Evolutionary conservation across 2,888 invertebrate species (phyloP).

Genomic region (Cosmia pyralina): DNA sequence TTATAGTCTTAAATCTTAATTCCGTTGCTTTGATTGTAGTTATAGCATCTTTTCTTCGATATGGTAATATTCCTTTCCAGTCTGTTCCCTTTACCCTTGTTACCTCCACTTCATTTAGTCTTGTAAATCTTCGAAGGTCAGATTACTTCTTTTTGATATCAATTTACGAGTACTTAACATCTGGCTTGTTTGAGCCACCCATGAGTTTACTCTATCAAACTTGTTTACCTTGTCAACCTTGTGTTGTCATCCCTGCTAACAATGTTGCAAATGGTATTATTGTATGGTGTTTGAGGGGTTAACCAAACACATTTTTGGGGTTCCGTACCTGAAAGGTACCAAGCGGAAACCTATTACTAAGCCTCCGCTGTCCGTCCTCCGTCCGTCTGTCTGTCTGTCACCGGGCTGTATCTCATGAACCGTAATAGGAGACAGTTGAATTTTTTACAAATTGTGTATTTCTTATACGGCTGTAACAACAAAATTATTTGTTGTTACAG

Average conservation of each 20-base stretch:
- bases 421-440: too few species aligned
- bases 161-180: conserved; percentile 31
- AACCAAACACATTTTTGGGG: background rate
- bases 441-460: too few species aligned
- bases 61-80: background rate
- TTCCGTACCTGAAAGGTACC: too few species aligned
- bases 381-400: too few species aligned
- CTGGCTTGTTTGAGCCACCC: background rate
- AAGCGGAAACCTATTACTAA: too few species aligned
- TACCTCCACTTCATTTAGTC: conserved; percentile 21
- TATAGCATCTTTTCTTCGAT: background rate
- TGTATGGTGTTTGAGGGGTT: background rate
- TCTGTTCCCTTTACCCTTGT: background rate
- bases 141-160: conserved; percentile 19
- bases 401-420: too few species aligned
- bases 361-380: too few species aligned
- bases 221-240: background rate
- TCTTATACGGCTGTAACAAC: too few species aligned
- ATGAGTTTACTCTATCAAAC: background rate
- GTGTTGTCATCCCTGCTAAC: background rate
- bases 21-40: background rate
- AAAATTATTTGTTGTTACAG: too few species aligned
- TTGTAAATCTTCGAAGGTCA: conserved; percentile 14
- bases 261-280: background rate
- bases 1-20: background rate